phyloP scores from a whole-genome alignment of 2,888 invertebrate species.

The Dione vanillae region DNA sequence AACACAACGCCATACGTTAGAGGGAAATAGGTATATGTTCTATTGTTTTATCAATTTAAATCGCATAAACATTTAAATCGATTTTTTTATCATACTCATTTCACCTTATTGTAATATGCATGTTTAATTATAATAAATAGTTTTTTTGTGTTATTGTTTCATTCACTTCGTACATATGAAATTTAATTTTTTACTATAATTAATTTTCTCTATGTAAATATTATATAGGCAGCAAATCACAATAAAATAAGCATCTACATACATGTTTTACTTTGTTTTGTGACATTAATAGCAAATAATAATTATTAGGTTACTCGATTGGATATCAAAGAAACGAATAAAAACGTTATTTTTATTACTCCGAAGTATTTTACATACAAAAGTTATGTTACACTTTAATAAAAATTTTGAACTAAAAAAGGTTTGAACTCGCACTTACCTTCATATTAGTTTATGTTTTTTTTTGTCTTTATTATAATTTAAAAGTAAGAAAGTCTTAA shows the following conservation, averaged over 20 bases:
- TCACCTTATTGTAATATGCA: constrained; percentile 3
- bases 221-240: constrained; percentile 7
- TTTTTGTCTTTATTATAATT: background rate
- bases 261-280: background rate
- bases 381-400: too few relatives aligned
- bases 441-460: too few relatives aligned
- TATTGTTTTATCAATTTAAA: constrained; percentile 12
- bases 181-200: background rate
- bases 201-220: constrained; percentile 9
- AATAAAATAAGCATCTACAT: background rate
- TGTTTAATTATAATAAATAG: constrained; percentile 10
- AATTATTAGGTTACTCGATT: too few relatives aligned
- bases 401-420: too few relatives aligned
- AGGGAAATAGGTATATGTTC: constrained; percentile 9
- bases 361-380: too few relatives aligned
- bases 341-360: too few relatives aligned
- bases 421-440: too few relatives aligned
- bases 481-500: background rate
- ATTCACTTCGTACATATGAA: constrained; percentile 8
- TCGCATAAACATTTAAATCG: too few relatives aligned
- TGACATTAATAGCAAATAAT: background rate
- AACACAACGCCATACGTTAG: background rate
- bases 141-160: constrained; percentile 2
- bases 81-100: constrained; percentile 8
- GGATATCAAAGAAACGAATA: too few relatives aligned